phyloP scores from a whole-genome alignment of 2,797 vertebrate species.

The Atherinosoma microstoma region DNA sequence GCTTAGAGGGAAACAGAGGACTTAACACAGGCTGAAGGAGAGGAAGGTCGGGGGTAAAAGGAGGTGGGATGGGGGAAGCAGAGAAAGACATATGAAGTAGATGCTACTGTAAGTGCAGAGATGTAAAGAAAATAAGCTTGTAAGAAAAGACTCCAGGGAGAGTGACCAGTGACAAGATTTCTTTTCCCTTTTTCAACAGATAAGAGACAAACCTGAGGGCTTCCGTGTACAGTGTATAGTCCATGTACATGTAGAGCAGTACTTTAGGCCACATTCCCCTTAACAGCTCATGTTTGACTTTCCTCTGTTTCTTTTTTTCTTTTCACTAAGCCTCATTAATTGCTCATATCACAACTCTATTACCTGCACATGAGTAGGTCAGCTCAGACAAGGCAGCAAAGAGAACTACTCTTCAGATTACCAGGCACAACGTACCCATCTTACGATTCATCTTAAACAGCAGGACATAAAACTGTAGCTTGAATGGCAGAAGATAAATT shows the following conservation, averaged over 20 bases:
- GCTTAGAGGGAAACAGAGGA: conserved; percentile 57
- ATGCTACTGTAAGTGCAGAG: conserved; percentile 49
- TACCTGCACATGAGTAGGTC: conserved; percentile 24
- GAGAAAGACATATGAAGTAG: conserved; percentile 51
- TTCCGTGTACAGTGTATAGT: conserved; percentile 11
- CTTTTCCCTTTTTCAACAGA: conserved; percentile 22
- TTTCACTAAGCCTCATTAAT: conserved; percentile 34
- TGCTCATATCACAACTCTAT: conserved; percentile 24
- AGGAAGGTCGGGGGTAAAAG: conserved; percentile 4
- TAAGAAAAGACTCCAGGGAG: conserved; percentile 51
- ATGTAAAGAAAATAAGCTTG: conserved; percentile 60
- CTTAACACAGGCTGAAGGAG: conserved; percentile 58
- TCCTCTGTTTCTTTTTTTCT: conserved; percentile 15
- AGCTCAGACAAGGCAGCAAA: conserved; percentile 35
- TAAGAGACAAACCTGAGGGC: conserved; percentile 32
- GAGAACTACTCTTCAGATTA: conserved; percentile 15
- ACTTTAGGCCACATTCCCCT: conserved; percentile 9
- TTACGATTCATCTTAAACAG: conserved; percentile 30
- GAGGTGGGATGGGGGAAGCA: background rate
- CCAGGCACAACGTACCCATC: conserved; percentile 22
- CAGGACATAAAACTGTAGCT: conserved; percentile 1
- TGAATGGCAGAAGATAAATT: conserved; percentile 17
- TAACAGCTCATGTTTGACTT: conserved; percentile 16
- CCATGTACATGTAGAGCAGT: conserved; percentile 4
- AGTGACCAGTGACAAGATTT: conserved; percentile 54